Evolutionary conservation across 2,113 vertebrate species (phyloP).

Genomic region (Pituophis catenifer): DNA sequence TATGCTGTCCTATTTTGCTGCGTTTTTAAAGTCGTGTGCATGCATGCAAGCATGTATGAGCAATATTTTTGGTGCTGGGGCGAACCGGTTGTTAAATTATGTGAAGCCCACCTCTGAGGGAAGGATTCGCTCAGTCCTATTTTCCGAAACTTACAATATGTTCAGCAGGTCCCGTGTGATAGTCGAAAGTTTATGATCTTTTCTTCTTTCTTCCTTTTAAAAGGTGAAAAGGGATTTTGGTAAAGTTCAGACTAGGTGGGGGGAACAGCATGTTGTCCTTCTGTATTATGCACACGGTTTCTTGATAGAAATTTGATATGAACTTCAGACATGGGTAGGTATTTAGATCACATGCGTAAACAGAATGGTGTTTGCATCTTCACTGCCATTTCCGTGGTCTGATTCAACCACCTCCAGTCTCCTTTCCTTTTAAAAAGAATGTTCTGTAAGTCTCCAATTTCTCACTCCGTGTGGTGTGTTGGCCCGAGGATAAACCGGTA

Average conservation of each 20-base stretch:
- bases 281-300: background rate
- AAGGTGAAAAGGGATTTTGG: background rate
- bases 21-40: too few relatives aligned
- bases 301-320: background rate
- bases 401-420: background rate
- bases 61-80: too few relatives aligned
- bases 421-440: background rate
- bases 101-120: too few relatives aligned
- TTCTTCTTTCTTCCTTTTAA: background rate
- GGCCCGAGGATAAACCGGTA: background rate
- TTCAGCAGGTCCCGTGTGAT: background rate
- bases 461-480: background rate
- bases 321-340: background rate
- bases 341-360: background rate
- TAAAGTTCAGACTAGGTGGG: too few relatives aligned
- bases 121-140: background rate
- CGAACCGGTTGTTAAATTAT: too few relatives aligned
- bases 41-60: too few relatives aligned
- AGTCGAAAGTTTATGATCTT: background rate
- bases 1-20: too few relatives aligned
- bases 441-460: background rate
- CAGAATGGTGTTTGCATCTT: background rate
- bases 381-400: background rate
- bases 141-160: background rate
- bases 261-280: background rate